phyloP scores from a whole-genome alignment of 2,888 invertebrate species.

The Drosophila quasianomalipes region DNA sequence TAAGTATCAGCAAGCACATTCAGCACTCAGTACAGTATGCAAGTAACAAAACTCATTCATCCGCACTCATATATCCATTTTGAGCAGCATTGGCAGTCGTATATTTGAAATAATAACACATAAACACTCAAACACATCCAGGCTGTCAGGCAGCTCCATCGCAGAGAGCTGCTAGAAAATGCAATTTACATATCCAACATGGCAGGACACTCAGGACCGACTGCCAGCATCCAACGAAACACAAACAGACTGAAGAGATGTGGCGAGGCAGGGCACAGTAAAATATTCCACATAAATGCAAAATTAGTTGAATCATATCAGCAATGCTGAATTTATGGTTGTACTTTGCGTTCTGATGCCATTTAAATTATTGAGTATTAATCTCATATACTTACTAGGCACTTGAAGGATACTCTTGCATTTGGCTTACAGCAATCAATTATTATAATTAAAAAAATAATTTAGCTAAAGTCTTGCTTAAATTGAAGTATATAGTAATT shows the following conservation, averaged over 20 bases:
- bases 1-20: conserved; percentile 1
- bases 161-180: conserved; percentile 46
- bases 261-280: neutral
- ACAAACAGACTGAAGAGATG: neutral
- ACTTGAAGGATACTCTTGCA: conserved; percentile 1
- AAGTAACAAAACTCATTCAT: conserved; percentile 10
- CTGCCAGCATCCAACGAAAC: conserved; percentile 36
- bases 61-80: conserved; percentile 1
- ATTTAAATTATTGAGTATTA: conserved; percentile 48
- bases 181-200: conserved; percentile 70
- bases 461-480: neutral
- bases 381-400: conserved; percentile 13
- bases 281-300: conserved; percentile 38
- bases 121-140: conserved; percentile 17
- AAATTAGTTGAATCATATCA: conserved; percentile 49
- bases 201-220: conserved; percentile 61
- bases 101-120: conserved; percentile 72
- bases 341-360: conserved; percentile 39
- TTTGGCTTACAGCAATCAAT: conserved; percentile 21
- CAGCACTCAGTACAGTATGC: neutral
- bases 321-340: conserved; percentile 40
- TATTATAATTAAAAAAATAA: too few species aligned
- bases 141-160: conserved; percentile 59
- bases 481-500: neutral
- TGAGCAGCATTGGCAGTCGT: conserved; percentile 34